Conservation (phyloP, 2,888 invertebrate genomes). For the Hipparchia sbordonii region DNA sequence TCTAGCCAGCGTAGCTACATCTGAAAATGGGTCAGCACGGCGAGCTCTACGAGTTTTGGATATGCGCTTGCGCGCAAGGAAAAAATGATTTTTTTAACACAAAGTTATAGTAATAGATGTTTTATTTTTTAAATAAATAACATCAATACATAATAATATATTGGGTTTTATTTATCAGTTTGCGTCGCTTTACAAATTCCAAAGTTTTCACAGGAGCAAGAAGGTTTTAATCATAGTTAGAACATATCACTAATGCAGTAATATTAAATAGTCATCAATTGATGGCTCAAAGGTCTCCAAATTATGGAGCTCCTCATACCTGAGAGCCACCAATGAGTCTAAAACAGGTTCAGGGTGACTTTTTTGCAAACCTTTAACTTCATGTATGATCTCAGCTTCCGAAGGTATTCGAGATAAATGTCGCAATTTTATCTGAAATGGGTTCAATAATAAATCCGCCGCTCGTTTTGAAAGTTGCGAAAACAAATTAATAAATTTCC, state of each 20-base stretch:
- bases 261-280: slow-evolving; percentile 52
- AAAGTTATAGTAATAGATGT: background rate
- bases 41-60: slow-evolving; percentile 61
- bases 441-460: background rate
- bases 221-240: no score
- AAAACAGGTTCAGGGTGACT: slow-evolving; percentile 64
- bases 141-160: no score
- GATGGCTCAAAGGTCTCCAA: slow-evolving; percentile 61
- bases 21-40: slow-evolving; percentile 65
- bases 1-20: slow-evolving; percentile 69
- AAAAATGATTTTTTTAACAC: slow-evolving; percentile 22
- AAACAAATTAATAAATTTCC: background rate
- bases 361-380: slow-evolving; percentile 46
- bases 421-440: slow-evolving; percentile 61
- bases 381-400: slow-evolving; percentile 45
- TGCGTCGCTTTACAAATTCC: no score
- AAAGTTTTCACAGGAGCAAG: no score
- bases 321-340: slow-evolving; percentile 58
- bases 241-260: slow-evolving; percentile 19
- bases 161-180: no score
- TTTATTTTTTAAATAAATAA: background rate
- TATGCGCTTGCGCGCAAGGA: slow-evolving; percentile 52
- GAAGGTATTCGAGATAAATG: slow-evolving; percentile 59
- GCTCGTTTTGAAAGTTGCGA: background rate
- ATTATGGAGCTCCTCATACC: slow-evolving; percentile 66